These are phyloP conservation scores for Noctilio leporinus DNA, from an alignment of 2,113 vertebrate genomes.

Conservation along the genomic window DNA sequence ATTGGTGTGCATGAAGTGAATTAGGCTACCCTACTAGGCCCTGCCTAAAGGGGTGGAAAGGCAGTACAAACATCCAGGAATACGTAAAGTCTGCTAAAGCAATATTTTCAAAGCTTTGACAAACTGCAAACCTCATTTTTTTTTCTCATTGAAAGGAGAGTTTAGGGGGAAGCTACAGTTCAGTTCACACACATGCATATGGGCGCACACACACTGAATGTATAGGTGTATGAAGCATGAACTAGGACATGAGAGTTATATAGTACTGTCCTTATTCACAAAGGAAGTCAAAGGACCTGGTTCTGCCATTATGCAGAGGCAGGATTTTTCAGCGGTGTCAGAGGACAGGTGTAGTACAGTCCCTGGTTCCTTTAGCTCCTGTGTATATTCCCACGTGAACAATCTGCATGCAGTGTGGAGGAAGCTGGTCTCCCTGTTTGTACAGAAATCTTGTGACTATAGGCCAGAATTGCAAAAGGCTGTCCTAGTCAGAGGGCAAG, in stretches of 20 bases:
- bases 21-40: conserved; percentile 9
- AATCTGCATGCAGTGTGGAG: not conserved
- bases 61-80: conserved; percentile 23
- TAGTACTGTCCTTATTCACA: not conserved
- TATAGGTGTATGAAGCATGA: not conserved
- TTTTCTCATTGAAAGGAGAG: not conserved
- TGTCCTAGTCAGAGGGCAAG: not conserved
- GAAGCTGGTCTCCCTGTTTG: not conserved
- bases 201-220: rapidly evolving
- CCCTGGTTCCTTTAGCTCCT: not conserved
- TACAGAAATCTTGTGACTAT: not conserved
- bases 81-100: conserved; percentile 50
- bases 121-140: conserved; percentile 24
- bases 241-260: not conserved
- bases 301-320: conserved; percentile 2
- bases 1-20: conserved; percentile 11
- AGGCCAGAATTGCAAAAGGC: not conserved
- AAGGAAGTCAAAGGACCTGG: conserved; percentile 19
- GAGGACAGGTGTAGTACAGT: not conserved
- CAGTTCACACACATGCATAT: not conserved
- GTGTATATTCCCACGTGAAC: not conserved
- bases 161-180: not conserved
- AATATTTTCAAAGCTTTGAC: conserved; percentile 47
- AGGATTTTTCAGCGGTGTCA: conserved; percentile 4
- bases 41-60: not conserved